Base-by-base conservation (phyloP, 2,888 invertebrate genomes). In the Eurois occulta region DNA sequence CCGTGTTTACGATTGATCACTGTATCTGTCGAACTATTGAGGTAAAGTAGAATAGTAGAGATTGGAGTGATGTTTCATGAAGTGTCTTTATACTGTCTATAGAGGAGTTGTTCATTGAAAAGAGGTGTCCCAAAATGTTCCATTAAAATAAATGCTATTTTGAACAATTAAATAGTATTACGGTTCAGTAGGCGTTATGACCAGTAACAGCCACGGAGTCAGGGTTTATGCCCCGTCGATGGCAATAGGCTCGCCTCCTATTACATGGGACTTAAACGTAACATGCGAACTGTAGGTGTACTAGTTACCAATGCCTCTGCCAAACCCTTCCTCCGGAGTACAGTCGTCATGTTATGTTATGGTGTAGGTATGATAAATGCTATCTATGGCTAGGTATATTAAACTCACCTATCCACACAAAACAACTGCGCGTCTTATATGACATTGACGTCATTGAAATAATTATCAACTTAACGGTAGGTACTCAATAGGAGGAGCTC, bases 401-500 rank as follows among this genome's bases (percentile, higher is more conserved):
- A 65, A 58, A 78, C 41, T 80, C 43, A 67, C 66, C 8, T 60
- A 60, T 24, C 18, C 35, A 74, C 60, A 67, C 66, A 55, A 75
- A 68, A 80, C 81, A 68, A 80, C 28, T 75, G 75, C 21, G 74
- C 21, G 2, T 62, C 16, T n/a, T 52, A 35, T 21, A 66, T 67
- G 67, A 32, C 32, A 55, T 68, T 79, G 81, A 75, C 81, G 81
- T 79, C 81, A 79, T 41, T 67, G 60, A 35, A 67, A 75, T 78
- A 74, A 74, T 58, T 60, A 74, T 60, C 73, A 74, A 67, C 41
- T 43, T 46, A 79, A 55, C 74, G 28, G n/a, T 79, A 35, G 48
- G 32, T 78, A 35, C 13, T 13, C 43, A 43, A 43, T 62, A 52
- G 41, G 10, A 41, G 41, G 41, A 41, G 41, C 10, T 41, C 41